Conservation (phyloP, 2,888 invertebrate species). For the Drosophila anomelani region DNA sequence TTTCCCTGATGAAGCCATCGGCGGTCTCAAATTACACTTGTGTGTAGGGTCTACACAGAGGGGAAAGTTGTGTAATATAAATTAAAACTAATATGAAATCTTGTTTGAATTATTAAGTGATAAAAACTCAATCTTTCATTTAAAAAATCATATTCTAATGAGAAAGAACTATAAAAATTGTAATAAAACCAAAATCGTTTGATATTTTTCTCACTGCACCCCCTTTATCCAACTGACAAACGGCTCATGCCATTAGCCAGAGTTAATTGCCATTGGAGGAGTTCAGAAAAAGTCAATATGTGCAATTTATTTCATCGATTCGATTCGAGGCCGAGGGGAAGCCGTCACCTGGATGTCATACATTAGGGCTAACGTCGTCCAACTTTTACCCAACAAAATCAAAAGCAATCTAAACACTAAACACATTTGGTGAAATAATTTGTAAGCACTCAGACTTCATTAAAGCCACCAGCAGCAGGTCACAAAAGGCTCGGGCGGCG, state of each 20-base stretch:
- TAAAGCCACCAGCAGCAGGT: conserved; percentile 33
- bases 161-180: not conserved
- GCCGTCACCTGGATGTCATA: conserved; percentile 13
- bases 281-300: conserved; percentile 24
- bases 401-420: conserved; percentile 73
- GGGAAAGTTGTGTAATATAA: not conserved
- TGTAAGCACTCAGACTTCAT: conserved; percentile 72
- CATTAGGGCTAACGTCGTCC: conserved; percentile 27
- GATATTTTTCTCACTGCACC: not conserved
- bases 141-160: not conserved
- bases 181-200: not conserved
- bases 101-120: not conserved
- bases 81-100: not conserved
- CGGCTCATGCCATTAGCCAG: conserved; percentile 57
- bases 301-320: conserved; percentile 68
- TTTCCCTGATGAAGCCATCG: conserved; percentile 43
- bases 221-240: conserved; percentile 23
- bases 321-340: conserved; percentile 12
- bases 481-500: conserved; percentile 16
- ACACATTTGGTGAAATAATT: conserved; percentile 72
- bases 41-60: not conserved
- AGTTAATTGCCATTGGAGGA: conserved; percentile 39
- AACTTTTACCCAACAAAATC: conserved; percentile 60
- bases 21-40: conserved; percentile 19
- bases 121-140: not conserved